phyloP scores from a whole-genome alignment of 2,797 vertebrate species.

The Melanotaenia pygmaea region DNA sequence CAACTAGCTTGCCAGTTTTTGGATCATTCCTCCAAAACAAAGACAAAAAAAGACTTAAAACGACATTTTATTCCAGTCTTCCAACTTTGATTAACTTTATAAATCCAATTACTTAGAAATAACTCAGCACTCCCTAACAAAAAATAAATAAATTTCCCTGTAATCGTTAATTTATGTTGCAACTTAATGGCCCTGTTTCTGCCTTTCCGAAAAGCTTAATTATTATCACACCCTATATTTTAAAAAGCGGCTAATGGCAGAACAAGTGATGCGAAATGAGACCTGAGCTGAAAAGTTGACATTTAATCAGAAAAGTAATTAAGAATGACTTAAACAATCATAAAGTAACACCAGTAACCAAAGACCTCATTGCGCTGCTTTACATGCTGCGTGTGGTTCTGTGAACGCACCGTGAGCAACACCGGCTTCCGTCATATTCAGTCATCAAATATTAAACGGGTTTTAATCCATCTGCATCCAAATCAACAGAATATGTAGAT shows the following conservation, averaged over 20 bases:
- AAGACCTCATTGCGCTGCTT: not conserved
- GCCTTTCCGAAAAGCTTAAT: not conserved
- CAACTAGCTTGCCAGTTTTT: not conserved
- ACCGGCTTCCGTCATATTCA: conserved; percentile 18
- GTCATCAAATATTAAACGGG: conserved; percentile 5
- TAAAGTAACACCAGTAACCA: conserved; percentile 8
- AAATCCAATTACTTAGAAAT: not conserved
- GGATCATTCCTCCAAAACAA: not conserved
- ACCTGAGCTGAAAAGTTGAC: not conserved
- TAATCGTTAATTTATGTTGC: not conserved
- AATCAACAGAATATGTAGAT: not conserved
- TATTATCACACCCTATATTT: not conserved
- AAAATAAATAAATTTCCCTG: not conserved
- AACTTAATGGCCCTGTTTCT: not conserved
- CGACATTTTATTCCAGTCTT: not conserved
- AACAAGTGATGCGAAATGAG: too few species aligned
- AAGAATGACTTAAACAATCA: not conserved
- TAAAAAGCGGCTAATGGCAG: too few species aligned
- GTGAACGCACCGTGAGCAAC: conserved; percentile 24
- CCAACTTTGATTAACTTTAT: not conserved
- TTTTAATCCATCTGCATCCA: conserved; percentile 17
- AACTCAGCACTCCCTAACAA: not conserved
- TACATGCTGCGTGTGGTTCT: conserved; percentile 17
- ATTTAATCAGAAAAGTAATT: not conserved
- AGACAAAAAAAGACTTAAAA: not conserved